Conservation (phyloP, 2,888 invertebrate species). For the Petrolisthes cinctipes region DNA sequence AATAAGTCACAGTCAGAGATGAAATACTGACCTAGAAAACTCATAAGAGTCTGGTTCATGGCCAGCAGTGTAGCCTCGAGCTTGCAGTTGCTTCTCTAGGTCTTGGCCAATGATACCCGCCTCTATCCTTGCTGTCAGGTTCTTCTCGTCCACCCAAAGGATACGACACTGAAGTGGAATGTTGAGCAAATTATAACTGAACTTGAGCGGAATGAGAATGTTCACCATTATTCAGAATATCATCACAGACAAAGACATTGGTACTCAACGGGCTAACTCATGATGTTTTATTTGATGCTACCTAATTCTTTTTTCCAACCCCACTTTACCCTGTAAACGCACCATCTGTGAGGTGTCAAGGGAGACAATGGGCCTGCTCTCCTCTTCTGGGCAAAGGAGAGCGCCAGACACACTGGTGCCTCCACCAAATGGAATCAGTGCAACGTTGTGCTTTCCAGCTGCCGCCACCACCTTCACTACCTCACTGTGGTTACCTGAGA, state of each 20-base stretch:
- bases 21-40: slow-evolving; percentile 80
- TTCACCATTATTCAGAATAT: too few relatives aligned
- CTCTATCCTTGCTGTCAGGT: slow-evolving; percentile 85
- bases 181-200: too few relatives aligned
- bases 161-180: slow-evolving; percentile 79
- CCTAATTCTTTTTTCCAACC: too few relatives aligned
- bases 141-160: slow-evolving; percentile 90
- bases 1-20: too few relatives aligned
- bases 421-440: slow-evolving; percentile 93
- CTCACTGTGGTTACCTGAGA: slow-evolving; percentile 79
- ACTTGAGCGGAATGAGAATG: too few relatives aligned
- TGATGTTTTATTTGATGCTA: too few relatives aligned
- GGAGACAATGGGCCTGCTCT: slow-evolving; percentile 84
- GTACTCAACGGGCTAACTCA: too few relatives aligned
- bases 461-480: slow-evolving; percentile 83
- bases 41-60: slow-evolving; percentile 99
- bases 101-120: slow-evolving; percentile 95
- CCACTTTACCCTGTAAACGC: slow-evolving; percentile 38
- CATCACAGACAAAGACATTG: too few relatives aligned
- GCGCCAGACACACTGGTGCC: slow-evolving; percentile 94
- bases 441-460: slow-evolving; percentile 81
- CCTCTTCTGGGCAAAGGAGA: slow-evolving; percentile 84
- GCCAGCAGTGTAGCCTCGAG: slow-evolving; percentile 87
- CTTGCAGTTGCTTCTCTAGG: slow-evolving; percentile 85
- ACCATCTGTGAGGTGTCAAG: slow-evolving; percentile 95